These are phyloP conservation scores for Acromyrmex charruanus DNA, from an alignment of 1,140 invertebrate genomes.

Conservation along the genomic window DNA sequence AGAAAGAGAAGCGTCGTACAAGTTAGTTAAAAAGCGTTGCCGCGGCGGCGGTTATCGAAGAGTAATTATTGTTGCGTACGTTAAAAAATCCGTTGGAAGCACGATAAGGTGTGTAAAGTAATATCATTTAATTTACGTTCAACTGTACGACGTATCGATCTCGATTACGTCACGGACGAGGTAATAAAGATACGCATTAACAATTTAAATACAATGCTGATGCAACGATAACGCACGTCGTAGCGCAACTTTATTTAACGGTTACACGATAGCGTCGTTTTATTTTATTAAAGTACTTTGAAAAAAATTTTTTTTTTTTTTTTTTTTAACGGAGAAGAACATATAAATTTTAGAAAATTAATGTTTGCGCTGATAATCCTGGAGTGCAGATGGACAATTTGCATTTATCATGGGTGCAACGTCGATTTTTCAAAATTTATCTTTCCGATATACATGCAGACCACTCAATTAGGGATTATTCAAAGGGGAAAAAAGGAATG, in stretches of 20 bases:
- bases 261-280: background rate
- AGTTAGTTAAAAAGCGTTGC: constrained; percentile 37
- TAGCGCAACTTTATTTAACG: constrained; percentile 5
- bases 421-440: constrained; percentile 57
- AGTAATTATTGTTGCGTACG: constrained; percentile 45
- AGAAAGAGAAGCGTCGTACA: constrained; percentile 4
- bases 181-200: constrained; percentile 50
- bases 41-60: constrained; percentile 45
- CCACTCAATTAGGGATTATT: constrained; percentile 59
- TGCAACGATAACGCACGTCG: constrained; percentile 11
- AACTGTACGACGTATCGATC: constrained; percentile 36
- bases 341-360: background rate
- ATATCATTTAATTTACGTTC: constrained; percentile 56
- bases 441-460: constrained; percentile 20
- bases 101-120: constrained; percentile 35
- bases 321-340: background rate
- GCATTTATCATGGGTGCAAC: constrained; percentile 32
- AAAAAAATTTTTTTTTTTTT: background rate
- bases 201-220: constrained; percentile 51
- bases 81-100: constrained; percentile 24
- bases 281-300: background rate
- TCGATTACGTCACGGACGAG: constrained; percentile 37
- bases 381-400: constrained; percentile 34
- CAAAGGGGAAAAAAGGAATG: constrained; percentile 31
- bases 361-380: constrained; percentile 5